These are phyloP conservation scores for Sesia apiformis DNA, from an alignment of 2,888 invertebrate genomes.

Conservation along the genomic window DNA sequence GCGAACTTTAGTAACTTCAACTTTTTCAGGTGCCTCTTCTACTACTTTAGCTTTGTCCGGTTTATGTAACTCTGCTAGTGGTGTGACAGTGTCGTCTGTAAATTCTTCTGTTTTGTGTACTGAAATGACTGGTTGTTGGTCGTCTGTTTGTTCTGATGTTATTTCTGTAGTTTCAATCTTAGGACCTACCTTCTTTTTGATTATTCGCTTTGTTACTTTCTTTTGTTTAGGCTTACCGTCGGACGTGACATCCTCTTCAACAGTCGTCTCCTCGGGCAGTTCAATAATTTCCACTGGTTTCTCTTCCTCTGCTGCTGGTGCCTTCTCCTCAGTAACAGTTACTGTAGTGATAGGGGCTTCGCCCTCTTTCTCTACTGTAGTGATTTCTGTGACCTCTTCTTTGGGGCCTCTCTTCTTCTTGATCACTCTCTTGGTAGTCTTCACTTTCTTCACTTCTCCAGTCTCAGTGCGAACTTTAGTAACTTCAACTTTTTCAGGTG, in stretches of 20 bases:
- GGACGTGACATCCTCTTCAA: constrained; percentile 20
- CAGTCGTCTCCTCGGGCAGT: constrained; percentile 25
- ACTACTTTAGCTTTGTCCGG: constrained; percentile 2
- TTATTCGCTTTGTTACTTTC: constrained; percentile 21
- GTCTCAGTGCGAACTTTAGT: constrained; percentile 13
- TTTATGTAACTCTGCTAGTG: constrained; percentile 10
- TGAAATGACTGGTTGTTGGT: constrained; percentile 23
- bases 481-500: constrained; percentile 11
- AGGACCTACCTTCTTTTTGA: constrained; percentile 23
- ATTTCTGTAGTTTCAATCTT: constrained; percentile 20
- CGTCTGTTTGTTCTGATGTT: constrained; percentile 13
- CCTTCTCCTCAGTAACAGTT: constrained; percentile 1
- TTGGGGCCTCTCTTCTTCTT: constrained; percentile 28
- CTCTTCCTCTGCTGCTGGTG: constrained; percentile 10
- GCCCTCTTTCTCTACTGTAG: constrained; percentile 24
- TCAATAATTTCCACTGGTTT: constrained; percentile 14
- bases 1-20: constrained; percentile 23
- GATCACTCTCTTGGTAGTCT: constrained; percentile 16
- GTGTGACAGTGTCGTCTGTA: constrained; percentile 26
- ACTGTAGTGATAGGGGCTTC: constrained; percentile 10
- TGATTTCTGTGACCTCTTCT: constrained; percentile 30
- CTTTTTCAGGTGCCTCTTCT: constrained; percentile 21
- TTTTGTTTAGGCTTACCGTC: constrained; percentile 23
- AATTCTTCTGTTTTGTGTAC: constrained; percentile 25
- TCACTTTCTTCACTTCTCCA: constrained; percentile 11